Percentiles rank a stretch among this genome's conserved stretches.
phyloP scores from a whole-genome alignment of 2,797 vertebrate species.

The Arnoldichthys spilopterus region DNA sequence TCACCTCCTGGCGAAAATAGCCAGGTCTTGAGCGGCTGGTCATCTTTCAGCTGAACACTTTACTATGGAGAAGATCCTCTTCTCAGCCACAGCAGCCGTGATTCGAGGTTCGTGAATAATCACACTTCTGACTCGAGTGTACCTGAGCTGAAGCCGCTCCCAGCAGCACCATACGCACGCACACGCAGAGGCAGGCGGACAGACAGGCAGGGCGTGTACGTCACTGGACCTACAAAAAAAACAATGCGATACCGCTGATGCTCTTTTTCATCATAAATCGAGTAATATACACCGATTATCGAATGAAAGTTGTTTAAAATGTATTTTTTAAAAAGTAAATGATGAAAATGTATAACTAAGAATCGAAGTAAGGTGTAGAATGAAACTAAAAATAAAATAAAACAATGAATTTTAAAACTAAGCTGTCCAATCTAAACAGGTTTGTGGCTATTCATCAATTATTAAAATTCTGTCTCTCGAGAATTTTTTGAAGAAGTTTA shows the following conservation, averaged over 20 bases:
- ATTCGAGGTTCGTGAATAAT: slow-evolving; percentile 43
- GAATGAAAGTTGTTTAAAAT: no score
- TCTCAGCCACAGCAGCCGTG: neutral
- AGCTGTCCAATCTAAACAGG: neutral
- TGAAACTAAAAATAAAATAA: no score
- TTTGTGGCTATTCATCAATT: no score
- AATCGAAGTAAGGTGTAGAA: no score
- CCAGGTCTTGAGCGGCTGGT: slow-evolving; percentile 78
- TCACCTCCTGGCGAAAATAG: slow-evolving; percentile 88
- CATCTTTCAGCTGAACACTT: slow-evolving; percentile 69
- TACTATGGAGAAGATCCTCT: neutral
- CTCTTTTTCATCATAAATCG: neutral
- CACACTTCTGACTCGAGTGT: slow-evolving; percentile 24
- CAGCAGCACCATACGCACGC: neutral
- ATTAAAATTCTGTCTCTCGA: neutral
- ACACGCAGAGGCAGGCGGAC: no score
- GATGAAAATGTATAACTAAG: no score
- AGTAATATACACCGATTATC: no score
- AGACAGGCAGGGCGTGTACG: neutral
- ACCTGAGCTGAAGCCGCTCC: slow-evolving; percentile 52
- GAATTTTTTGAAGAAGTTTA: no score
- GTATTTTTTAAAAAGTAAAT: no score
- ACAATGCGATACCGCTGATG: neutral
- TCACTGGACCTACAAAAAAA: no score
- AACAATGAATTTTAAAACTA: no score